Evolutionary conservation across 1,140 invertebrate genomes (phyloP), one percentile per base, ranked within the genome.

Genomic region (Drosophila rhopaloa): DNA sequence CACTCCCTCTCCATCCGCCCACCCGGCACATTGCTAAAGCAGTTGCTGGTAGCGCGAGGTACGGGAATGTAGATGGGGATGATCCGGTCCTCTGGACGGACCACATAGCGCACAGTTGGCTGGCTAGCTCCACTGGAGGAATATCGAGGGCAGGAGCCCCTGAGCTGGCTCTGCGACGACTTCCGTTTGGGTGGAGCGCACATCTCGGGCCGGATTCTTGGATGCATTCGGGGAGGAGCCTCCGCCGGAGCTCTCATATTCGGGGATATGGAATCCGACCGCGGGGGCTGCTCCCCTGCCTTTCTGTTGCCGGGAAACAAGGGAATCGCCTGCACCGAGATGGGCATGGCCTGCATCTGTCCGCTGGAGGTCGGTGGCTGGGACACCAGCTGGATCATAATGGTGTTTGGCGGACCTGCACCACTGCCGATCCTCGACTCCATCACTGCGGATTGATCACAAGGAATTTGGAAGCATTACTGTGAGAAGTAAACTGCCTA

Each of bases 371-470:
- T 11, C 8, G 50, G 27, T 9, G 29, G 35, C 13, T n/a, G 5
- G 6, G 63, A 59, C 27, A 70, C 11, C 50, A 71, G 50, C 27
- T 70, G 67, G 35, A 71, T 70, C 5, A 71, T 27, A 56, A 71
- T 71, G 43, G 67, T 57, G 11, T 70, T 55, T 1, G 65, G 67
- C 24, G 8, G 24, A 27, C 61, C 24, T 11, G 14, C 5, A 16
- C 32, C 10, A n/a, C 48, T 32, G 24, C 9, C 27, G 41, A 19
- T n/a, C 16, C 37, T 56, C 6, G 50, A 24, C 27, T 70, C 51
- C 67, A 71, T 71, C 4, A 14, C 37, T n/a, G 16, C 2, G 10
- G 16, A 14, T 14, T 27, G 19, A 29, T 66, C 16, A 66, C 62
- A n/a, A 11, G 1, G 9, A 71, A 70, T 70, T 71, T 70, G 0